A percentile compares a stretch with the other conserved stretches of the same genome.
These are phyloP conservation scores for Ylistrum balloti DNA, from an alignment of 1,140 invertebrate genomes.

Conservation along the genomic window DNA sequence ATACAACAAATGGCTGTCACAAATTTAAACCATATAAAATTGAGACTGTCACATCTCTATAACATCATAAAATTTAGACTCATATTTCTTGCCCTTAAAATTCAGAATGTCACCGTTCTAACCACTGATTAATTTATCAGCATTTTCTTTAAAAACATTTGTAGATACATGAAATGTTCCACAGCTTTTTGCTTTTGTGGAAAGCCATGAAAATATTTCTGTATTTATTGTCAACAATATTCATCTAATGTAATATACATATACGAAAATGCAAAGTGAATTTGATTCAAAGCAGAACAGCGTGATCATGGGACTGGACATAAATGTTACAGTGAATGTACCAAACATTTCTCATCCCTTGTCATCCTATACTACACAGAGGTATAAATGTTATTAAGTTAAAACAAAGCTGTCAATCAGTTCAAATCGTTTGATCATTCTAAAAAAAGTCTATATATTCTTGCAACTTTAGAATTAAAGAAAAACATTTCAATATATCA, in stretches of 20 bases:
- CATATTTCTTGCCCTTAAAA: no score
- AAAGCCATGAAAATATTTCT: not conserved
- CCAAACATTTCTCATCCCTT: not conserved
- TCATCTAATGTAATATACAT: not conserved
- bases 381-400: not conserved
- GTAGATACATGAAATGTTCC: not conserved
- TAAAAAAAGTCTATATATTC: not conserved
- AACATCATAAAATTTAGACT: not conserved
- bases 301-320: not conserved
- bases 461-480: not conserved
- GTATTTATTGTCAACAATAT: not conserved
- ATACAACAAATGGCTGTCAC: no score
- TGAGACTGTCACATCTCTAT: not conserved
- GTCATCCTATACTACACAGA: not conserved
- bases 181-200: not conserved
- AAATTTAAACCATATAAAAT: no score
- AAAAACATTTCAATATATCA: not conserved
- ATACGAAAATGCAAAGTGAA: not conserved
- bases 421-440: not conserved
- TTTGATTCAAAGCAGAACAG: constrained; percentile 16
- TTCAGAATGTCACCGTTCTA: no score
- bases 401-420: not conserved
- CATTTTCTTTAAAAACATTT: not conserved
- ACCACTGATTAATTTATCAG: no score
- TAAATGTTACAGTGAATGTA: not conserved